Evolutionary conservation across 2,888 invertebrate species (phyloP), one percentile per base, ranked within the genome.

Genomic region (Plagodis dolabraria): DNA sequence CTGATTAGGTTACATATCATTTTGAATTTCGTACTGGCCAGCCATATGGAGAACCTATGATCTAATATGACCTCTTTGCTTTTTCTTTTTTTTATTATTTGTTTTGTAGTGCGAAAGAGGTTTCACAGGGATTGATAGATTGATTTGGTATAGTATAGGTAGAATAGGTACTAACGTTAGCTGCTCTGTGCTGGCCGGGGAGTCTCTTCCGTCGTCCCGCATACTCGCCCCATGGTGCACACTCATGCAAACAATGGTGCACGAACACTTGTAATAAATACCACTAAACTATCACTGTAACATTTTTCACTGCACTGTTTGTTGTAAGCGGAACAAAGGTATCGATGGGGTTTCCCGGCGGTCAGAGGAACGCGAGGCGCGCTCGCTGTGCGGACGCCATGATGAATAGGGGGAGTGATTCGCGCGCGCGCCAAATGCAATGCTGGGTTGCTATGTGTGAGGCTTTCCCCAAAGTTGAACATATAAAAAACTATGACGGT

Each of bases 101-200:
- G 0, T 40, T 2, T 8, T 10, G 8, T 40, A 40, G 5, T 6
- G 10, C 40, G 8, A 40, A 40, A 10, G 40, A 40, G 40, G 40
- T 47, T 44, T 43, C 43, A 11, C 48, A 54, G 49, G 46, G 50
- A 57, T 55, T 33, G n/a, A 38, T 33, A 2, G 34, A 34, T 43
- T 11, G 5, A 38, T 7, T 1, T 47, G 46, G 47, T 43, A 12
- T 44, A n/a, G n/a, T 40, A 36, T 2, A 2, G 22, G 22, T 22
- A 22, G 22, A 22, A 22, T 36, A 6, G 2, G 52, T 77, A 87
- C 91, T 85, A 76, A 92, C 91, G 91, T 92, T 88, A 91, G 86
- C 87, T 91, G 89, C 68, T 91, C 92, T 53, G 90, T 90, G 83
- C 89, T 91, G 77, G 89, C 90, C 85, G 92, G 91, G 76, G 91